Conservation (phyloP, 2,888 invertebrate genomes). For the Meloe dianella region DNA sequence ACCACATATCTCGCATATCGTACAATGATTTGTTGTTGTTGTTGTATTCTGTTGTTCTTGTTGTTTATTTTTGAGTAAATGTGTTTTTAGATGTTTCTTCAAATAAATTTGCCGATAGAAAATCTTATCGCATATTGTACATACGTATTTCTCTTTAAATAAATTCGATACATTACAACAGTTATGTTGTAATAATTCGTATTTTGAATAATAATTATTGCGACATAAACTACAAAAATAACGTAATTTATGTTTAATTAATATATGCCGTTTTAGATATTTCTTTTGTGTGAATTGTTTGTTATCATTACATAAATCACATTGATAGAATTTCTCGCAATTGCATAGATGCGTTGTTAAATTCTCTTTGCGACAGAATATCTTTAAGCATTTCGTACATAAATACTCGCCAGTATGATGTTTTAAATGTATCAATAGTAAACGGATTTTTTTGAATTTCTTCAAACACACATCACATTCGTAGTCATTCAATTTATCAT, state of each 20-base stretch:
- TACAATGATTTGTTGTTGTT: constrained; percentile 9
- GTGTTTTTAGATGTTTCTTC: constrained; percentile 45
- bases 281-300: constrained; percentile 59
- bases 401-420: constrained; percentile 62
- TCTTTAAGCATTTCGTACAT: constrained; percentile 59
- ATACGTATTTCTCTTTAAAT: constrained; percentile 43
- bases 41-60: neutral
- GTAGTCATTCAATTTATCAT: constrained; percentile 36
- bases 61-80: constrained; percentile 30
- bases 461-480: constrained; percentile 55
- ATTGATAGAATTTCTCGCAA: constrained; percentile 40
- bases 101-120: constrained; percentile 46
- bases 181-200: constrained; percentile 44
- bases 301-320: constrained; percentile 35
- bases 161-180: constrained; percentile 40
- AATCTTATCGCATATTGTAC: constrained; percentile 46
- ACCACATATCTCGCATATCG: constrained; percentile 44
- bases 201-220: constrained; percentile 43
- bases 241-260: constrained; percentile 48
- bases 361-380: constrained; percentile 60
- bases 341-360: constrained; percentile 53
- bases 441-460: constrained; percentile 44
- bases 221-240: constrained; percentile 46
- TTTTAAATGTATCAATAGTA: constrained; percentile 58
- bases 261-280: constrained; percentile 60